phyloP scores from a whole-genome alignment of 2,113 vertebrate genomes.

The Rhegmatorhina hoffmannsi region DNA sequence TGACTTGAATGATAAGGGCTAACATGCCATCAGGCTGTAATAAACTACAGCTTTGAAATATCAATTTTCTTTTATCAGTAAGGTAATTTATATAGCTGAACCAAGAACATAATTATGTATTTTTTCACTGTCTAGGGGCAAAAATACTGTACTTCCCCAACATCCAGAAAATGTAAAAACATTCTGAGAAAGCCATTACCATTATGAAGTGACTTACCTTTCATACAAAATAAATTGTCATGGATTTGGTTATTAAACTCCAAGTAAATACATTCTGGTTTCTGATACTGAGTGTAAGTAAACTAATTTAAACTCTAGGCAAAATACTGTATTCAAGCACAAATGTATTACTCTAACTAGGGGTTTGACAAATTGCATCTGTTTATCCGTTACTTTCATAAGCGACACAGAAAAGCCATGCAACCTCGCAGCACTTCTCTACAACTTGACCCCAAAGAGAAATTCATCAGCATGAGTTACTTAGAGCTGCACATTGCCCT shows the following conservation, averaged over 20 bases:
- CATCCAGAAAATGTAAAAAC: neutral
- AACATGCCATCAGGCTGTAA: conserved; percentile 27
- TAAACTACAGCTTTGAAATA: conserved; percentile 58
- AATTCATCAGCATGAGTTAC: neutral
- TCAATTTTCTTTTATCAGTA: conserved; percentile 53
- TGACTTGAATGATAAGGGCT: conserved; percentile 54
- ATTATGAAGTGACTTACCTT: conserved; percentile 46
- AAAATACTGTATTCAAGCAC: neutral
- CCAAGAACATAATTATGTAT: conserved; percentile 7
- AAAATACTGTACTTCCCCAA: conserved; percentile 1
- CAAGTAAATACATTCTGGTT: neutral
- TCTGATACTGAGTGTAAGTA: neutral
- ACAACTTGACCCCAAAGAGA: neutral
- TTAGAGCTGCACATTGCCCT: neutral
- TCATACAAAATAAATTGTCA: conserved; percentile 19
- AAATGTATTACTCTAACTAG: neutral
- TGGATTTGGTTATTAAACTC: conserved; percentile 24
- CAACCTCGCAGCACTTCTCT: neutral
- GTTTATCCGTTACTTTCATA: neutral
- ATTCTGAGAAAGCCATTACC: neutral
- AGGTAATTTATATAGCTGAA: conserved; percentile 48
- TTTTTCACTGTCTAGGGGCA: neutral
- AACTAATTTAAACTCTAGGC: neutral
- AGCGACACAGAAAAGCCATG: neutral
- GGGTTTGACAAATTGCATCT: neutral